Conservation (phyloP, 2,888 invertebrate genomes). For the Parasteatoda lunata region DNA sequence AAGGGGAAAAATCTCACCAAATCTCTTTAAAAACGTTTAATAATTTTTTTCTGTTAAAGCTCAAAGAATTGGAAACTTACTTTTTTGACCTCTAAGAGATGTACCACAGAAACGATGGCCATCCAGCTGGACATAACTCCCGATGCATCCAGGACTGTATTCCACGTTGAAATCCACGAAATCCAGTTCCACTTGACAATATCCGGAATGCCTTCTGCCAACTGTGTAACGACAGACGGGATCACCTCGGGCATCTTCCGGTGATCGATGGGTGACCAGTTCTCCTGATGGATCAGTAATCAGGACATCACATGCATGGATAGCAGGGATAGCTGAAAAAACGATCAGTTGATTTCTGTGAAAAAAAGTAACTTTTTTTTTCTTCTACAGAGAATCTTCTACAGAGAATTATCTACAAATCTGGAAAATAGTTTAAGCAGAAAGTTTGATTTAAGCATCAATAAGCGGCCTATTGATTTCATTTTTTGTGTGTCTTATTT, state of each 20-base stretch:
- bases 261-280: constrained; percentile 53
- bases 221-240: constrained; percentile 69
- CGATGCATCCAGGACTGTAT: constrained; percentile 68
- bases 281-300: constrained; percentile 63
- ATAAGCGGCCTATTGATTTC: no score
- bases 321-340: constrained; percentile 57
- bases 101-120: constrained; percentile 70
- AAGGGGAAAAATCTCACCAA: not conserved
- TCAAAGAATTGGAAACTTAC: constrained; percentile 35
- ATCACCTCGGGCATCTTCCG: constrained; percentile 46
- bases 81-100: constrained; percentile 61
- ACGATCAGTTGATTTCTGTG: not conserved
- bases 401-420: no score
- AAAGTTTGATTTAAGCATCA: no score
- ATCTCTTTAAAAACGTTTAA: not conserved
- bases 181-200: constrained; percentile 70
- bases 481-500: no score
- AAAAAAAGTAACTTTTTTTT: not conserved
- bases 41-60: not conserved
- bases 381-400: no score
- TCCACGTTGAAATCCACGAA: constrained; percentile 71
- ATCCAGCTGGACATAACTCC: constrained; percentile 70
- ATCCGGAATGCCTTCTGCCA: constrained; percentile 65
- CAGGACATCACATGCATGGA: constrained; percentile 64
- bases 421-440: no score